Evolutionary conservation across 2,113 vertebrate genomes (phyloP).

Genomic region (Cyanistes caeruleus): DNA sequence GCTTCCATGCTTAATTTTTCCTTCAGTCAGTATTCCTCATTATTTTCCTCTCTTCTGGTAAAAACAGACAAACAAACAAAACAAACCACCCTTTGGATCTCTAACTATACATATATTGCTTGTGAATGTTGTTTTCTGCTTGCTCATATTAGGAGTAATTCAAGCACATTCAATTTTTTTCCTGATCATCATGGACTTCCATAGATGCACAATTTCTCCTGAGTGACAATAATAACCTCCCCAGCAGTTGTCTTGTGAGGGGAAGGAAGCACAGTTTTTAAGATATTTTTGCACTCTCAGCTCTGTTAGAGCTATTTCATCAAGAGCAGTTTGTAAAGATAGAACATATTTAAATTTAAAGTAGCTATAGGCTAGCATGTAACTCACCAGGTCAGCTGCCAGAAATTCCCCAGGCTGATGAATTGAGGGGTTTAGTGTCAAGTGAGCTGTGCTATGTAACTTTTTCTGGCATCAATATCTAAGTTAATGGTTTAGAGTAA

Average conservation of each 20-base stretch:
- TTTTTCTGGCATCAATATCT: neutral
- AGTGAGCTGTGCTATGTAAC: neutral
- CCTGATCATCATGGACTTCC: neutral
- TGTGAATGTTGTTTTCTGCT: neutral
- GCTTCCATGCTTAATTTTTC: neutral
- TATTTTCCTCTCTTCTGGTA: neutral
- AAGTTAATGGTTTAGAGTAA: neutral
- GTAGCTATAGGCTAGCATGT: neutral
- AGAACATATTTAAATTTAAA: neutral
- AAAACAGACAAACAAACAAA: neutral
- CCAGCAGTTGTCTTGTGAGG: neutral
- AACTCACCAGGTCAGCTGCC: neutral
- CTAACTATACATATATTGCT: neutral
- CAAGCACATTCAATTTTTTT: neutral
- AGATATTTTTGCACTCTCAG: neutral
- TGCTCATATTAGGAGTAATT: neutral
- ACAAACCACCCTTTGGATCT: neutral
- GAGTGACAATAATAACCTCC: neutral
- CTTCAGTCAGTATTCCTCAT: neutral
- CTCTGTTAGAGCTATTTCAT: neutral
- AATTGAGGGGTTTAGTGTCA: neutral
- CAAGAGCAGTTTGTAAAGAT: neutral
- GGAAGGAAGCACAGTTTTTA: neutral
- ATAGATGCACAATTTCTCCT: neutral
- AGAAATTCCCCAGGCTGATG: neutral